Conservation (phyloP, 2,888 invertebrate species). For the Tryphoninae sp. region DNA sequence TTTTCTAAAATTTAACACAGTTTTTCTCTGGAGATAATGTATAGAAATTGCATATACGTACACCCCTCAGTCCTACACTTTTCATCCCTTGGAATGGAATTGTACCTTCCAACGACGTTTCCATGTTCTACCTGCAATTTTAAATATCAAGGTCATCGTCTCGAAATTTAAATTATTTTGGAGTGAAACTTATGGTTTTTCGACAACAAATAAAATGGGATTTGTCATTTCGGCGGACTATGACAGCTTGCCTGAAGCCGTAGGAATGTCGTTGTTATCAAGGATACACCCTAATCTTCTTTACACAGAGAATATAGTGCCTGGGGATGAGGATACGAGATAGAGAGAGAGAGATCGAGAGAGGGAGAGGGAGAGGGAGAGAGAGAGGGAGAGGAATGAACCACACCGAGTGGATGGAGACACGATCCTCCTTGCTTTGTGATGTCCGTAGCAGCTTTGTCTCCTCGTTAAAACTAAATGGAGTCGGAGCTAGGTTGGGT, state of each 20-base stretch:
- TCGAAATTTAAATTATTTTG: not conserved
- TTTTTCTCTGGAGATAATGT: not conserved
- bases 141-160: no score
- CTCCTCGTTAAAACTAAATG: conserved; percentile 72
- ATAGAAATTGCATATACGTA: not conserved
- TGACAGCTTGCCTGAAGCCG: conserved; percentile 13
- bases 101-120: not conserved
- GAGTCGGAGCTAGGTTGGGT: conserved; percentile 61
- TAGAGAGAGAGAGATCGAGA: conserved; percentile 27
- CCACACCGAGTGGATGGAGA: conserved; percentile 46
- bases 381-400: conserved; percentile 3
- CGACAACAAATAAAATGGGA: conserved; percentile 1
- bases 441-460: conserved; percentile 67
- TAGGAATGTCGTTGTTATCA: conserved; percentile 39
- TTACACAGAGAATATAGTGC: conserved; percentile 17
- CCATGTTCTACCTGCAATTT: not conserved
- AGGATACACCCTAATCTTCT: conserved; percentile 39
- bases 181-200: conserved; percentile 22
- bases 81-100: not conserved
- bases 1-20: no score
- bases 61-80: not conserved
- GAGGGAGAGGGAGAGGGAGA: conserved; percentile 14
- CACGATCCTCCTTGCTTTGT: conserved; percentile 59
- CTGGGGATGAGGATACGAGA: conserved; percentile 22
- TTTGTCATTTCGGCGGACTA: not conserved